Evolutionary conservation across 2,888 invertebrate genomes (phyloP), one percentile per base, ranked within the genome.

Genomic region (Torymus aiolomorphi): DNA sequence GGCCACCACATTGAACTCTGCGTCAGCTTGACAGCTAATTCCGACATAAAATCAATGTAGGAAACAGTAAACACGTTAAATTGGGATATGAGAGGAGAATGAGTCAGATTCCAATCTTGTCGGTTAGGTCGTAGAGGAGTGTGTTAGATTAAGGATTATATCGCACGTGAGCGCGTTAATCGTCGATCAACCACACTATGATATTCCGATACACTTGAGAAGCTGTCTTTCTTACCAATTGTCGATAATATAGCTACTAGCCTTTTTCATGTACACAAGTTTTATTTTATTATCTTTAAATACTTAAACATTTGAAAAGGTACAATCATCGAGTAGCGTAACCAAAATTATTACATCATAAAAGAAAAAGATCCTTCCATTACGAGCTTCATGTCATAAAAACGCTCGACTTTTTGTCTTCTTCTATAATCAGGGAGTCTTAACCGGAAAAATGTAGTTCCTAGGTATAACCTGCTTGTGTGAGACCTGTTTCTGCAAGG

Each of bases 381-480:
- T 24, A 16, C 65, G 31, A 72, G 63, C 52, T 76, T 69, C 20
- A 76, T 80, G 80, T 80, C 73, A 80, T 57, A 49, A 54, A 54
- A 66, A 67, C 54, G 71, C 24, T 42, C n/a, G 54, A 69, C 18
- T 71, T 78, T 67, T 52, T 13, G 8, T 54, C 70, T 57, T 52
- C 5, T 65, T 71, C 61, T 77, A 63, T 56, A 72, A 71, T 8
- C 8, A 5, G 8, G 42, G 42, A 72, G 31, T 11, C 14, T 2
- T 56, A 81, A 65, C 76, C 76, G 74, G 70, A 57, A 80, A 65
- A 75, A 90, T 90, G 90, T 89, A 90, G 90, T 85, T 87, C 73
- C 61, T 83, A 84, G 85, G 86, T 76, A 63, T 83, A 85, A 85
- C 88, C 89, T 89, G 86, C 89, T 89, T 89, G 89, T 88, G 85